Conservation (phyloP, 1,140 invertebrate genomes). For the Metopolophium dirhodum region DNA sequence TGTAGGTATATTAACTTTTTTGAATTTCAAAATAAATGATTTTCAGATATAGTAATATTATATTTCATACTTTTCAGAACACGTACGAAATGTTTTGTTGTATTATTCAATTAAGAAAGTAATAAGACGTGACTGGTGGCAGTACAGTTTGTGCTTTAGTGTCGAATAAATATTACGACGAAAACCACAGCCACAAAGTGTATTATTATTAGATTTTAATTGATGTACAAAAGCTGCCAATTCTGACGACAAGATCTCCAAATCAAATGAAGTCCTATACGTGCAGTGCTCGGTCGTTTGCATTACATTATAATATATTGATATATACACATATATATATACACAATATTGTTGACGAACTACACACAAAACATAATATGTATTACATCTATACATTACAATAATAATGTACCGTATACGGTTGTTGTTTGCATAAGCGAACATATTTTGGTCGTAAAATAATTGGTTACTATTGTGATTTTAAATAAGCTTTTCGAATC, state of each 20-base stretch:
- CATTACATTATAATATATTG: not conserved
- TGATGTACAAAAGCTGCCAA: constrained; percentile 10
- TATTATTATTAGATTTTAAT: not conserved
- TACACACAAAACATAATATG: not conserved
- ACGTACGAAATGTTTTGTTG: not conserved
- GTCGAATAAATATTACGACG: not conserved
- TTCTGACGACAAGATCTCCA: not conserved
- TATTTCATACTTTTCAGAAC: not conserved
- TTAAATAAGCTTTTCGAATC: not conserved
- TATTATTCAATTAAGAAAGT: constrained; percentile 23
- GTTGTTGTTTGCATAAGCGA: not conserved
- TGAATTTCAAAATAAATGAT: not conserved
- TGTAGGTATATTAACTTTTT: not conserved
- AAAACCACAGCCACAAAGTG: not conserved
- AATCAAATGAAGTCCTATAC: not conserved
- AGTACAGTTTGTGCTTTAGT: not conserved
- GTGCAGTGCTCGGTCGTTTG: not conserved
- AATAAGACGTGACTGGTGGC: not conserved
- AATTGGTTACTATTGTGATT: constrained; percentile 38
- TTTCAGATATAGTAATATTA: not conserved
- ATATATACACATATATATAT: no score
- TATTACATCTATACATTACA: not conserved
- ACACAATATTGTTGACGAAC: not conserved
- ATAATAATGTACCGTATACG: not conserved
- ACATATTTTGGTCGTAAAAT: not conserved